phyloP scores from a whole-genome alignment of 2,888 invertebrate genomes.

The Diadegma fenestrale region DNA sequence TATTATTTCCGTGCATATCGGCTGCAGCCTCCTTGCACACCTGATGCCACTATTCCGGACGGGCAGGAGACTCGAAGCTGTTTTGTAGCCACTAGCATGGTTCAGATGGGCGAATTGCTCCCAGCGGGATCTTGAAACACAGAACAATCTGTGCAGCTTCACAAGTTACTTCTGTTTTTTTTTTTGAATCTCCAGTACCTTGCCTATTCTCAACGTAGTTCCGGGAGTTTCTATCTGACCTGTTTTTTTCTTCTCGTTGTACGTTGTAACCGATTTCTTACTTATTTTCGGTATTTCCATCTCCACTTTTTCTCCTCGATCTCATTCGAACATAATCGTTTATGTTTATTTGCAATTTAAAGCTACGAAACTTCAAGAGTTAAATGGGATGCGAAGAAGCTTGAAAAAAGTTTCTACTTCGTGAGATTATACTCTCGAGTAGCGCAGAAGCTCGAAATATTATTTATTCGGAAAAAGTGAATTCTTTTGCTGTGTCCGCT shows the following conservation, averaged over 20 bases:
- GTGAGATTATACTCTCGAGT: neutral
- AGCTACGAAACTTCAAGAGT: neutral
- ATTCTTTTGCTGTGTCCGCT: neutral
- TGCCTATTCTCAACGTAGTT: conserved; percentile 25
- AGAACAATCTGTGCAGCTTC: conserved; percentile 28
- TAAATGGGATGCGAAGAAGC: neutral
- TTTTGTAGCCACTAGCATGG: conserved; percentile 7
- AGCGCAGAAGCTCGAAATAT: neutral
- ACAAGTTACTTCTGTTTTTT: conserved; percentile 28
- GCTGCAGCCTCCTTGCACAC: conserved; percentile 38
- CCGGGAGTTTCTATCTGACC: conserved; percentile 14
- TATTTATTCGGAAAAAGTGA: neutral
- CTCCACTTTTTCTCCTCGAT: neutral
- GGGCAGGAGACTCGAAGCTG: conserved; percentile 22
- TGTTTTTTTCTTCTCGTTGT: neutral
- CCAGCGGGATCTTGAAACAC: conserved; percentile 51
- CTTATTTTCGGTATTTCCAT: neutral
- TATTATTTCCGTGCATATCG: conserved; percentile 51
- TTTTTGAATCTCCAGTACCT: conserved; percentile 20
- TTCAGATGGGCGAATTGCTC: conserved; percentile 55
- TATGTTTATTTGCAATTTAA: neutral
- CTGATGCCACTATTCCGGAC: conserved; percentile 33
- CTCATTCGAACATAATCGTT: conserved; percentile 12
- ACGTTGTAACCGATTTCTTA: neutral
- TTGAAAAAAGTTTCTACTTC: neutral